phyloP scores from a whole-genome alignment of 2,113 vertebrate species.

The Dicrurus megarhynchus region DNA sequence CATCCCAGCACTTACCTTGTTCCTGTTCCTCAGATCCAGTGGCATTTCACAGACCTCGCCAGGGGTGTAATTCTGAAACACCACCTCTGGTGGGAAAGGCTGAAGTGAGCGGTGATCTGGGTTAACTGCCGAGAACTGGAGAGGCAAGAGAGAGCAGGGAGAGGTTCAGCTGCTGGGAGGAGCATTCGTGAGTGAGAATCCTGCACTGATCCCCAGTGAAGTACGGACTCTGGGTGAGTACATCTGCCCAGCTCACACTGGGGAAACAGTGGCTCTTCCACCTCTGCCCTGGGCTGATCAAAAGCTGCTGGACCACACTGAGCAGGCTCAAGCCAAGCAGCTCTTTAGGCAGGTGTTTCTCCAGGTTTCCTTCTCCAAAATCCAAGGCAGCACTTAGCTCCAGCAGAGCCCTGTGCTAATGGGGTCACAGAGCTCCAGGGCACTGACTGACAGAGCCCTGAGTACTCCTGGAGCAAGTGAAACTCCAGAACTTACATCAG shows the following conservation, averaged over 20 bases:
- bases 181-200: background rate
- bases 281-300: background rate
- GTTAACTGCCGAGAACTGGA: conserved; percentile 74
- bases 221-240: background rate
- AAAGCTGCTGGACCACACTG: background rate
- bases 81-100: conserved; percentile 83
- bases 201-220: background rate
- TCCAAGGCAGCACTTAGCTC: background rate
- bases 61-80: conserved; percentile 83
- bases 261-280: background rate
- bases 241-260: background rate
- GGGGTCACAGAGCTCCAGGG: background rate
- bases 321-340: background rate
- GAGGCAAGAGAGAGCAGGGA: background rate
- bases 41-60: conserved; percentile 77
- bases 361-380: background rate
- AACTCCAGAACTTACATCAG: background rate
- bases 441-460: background rate
- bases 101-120: conserved; percentile 80
- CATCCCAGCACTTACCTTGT: conserved; percentile 68
- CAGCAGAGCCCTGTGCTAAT: background rate
- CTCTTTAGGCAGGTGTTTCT: background rate
- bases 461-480: background rate
- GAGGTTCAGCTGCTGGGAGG: background rate
- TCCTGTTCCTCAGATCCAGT: conserved; percentile 80